phyloP scores from a whole-genome alignment of 2,888 invertebrate genomes.

The Euspilapteryx auroguttella region DNA sequence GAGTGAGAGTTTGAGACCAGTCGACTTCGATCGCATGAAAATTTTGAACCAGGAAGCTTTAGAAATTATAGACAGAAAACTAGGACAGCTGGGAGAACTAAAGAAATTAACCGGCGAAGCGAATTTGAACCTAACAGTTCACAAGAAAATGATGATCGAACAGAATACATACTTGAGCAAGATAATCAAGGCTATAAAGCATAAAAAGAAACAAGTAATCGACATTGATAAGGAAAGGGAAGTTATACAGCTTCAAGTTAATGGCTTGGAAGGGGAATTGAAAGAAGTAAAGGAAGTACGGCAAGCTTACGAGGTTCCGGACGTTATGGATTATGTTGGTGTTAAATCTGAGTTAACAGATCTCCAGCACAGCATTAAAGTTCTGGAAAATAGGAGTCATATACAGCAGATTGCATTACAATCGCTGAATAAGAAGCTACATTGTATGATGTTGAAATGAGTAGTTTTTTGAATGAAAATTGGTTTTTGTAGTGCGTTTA shows the following conservation, averaged over 20 bases:
- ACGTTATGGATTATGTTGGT: conserved; percentile 59
- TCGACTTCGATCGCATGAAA: conserved; percentile 66
- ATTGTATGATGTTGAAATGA: conserved; percentile 9
- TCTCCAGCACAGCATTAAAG: conserved; percentile 33
- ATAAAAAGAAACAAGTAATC: conserved; percentile 30
- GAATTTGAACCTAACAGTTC: conserved; percentile 53
- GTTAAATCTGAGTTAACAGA: conserved; percentile 50
- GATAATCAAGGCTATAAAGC: conserved; percentile 33
- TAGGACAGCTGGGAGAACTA: conserved; percentile 47
- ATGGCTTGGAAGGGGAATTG: conserved; percentile 26
- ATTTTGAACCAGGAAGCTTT: conserved; percentile 61
- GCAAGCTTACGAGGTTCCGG: conserved; percentile 50
- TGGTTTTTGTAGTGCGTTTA: conserved; percentile 1
- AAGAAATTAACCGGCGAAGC: conserved; percentile 64
- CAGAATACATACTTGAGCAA: conserved; percentile 41
- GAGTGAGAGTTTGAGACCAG: conserved; percentile 58
- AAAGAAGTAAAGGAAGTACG: conserved; percentile 32
- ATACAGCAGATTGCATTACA: conserved; percentile 36
- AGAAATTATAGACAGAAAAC: conserved; percentile 55
- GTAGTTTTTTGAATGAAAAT: conserved; percentile 2
- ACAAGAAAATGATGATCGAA: conserved; percentile 58
- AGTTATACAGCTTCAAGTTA: conserved; percentile 31
- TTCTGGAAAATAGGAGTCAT: conserved; percentile 27
- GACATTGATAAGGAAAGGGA: conserved; percentile 38
- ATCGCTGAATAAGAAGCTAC: conserved; percentile 25